Evolutionary conservation across 2,113 vertebrate genomes (phyloP), one percentile per base, ranked within the genome.

Genomic region (Otolemur garnettii): DNA sequence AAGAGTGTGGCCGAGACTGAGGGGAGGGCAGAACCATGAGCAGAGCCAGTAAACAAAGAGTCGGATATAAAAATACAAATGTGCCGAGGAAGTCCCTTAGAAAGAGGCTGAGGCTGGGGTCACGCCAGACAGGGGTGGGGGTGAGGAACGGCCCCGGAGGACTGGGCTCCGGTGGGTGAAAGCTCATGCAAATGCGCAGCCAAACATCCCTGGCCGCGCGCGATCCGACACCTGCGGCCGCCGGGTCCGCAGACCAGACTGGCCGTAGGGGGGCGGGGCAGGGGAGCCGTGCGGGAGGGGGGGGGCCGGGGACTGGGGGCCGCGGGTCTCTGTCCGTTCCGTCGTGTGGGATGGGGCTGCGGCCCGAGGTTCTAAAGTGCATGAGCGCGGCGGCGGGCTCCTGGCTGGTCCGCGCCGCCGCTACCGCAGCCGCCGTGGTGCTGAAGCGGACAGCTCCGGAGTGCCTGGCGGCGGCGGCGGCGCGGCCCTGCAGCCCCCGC

Each of bases 21-120:
- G 38, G 80, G 97, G 50, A 68, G 95, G 95, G 94, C 75, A 80
- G 92, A 97, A 96, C 91, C 93, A 93, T 91, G 95, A 98, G 86
- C 59, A 50, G 94, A 92, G 92, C 96, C 97, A 96, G 97, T 97
- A 97, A 98, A 98, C 97, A 97, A 97, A 98, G 96, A 98, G 71
- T 97, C 87, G 97, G 97, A 97, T 98, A 98, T 98, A 98, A 98
- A 98, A 98, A 98, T 98, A 98, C 97, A 98, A 98, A 98, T 97
- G 97, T 97, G 97, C 96, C 90, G 96, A 97, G 97, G 97, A 97
- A 96, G 97, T 97, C 94, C 97, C 96, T 98, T 98, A 98, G 96
- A 98, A 98, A 98, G 97, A 97, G 97, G 97, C 97, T 82, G 90
- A 74, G 94, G 85, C 81, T 78, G 92, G 90, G 95, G 94, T 93